Evolutionary conservation across 2,113 vertebrate species (phyloP), one percentile per base, ranked within the genome.

Genomic region (Campylomormyrus numenius): DNA sequence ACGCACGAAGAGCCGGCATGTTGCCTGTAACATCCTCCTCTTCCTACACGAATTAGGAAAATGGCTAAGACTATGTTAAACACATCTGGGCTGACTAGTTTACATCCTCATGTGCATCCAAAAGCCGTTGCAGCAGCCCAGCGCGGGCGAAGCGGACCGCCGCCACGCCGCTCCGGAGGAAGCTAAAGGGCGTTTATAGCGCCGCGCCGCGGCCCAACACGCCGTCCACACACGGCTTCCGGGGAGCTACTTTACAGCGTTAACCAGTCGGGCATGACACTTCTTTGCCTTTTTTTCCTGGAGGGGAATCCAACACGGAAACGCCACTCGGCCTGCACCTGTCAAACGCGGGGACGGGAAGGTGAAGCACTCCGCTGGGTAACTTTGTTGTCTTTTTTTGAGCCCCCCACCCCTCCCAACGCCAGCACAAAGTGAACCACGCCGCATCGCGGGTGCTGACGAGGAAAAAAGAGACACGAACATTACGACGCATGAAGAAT

Each of bases 381-480:
- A 92, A 95, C 94, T 94, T 94, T 91, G 91, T 15, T 58, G 77
- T 83, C 42, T 46, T 46, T 11, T 84, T 39, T 6, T 77, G 27
- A 15, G 27, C 90, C 88, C 31, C 48, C 70, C 4, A 15, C 66
- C 90, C 88, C 39, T 90, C 48, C 80, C 1, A 80, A 74, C 89
- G 91, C 91, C 91, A 93, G 87, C 90, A 87, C 84, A 50, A 70
- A 24, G n/a, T 24, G 52, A 90, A 74, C 3, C 45, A 35, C 27
- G 10, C 35, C 35, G 3, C 13, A 53, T 31, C 45, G 49, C 49
- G 45, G 83, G 2, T 35, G 24, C 85, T 53, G n/a, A 17, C 8
- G 15, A 52, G 42, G 85, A 5, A 19, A 53, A 15, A 35, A 10
- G n/a, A 52, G 11, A 48, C 21, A 85, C 8, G 2, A 11, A 35